Base-by-base conservation (phyloP, 2,888 invertebrate genomes). In the Hydraecia micacea region DNA sequence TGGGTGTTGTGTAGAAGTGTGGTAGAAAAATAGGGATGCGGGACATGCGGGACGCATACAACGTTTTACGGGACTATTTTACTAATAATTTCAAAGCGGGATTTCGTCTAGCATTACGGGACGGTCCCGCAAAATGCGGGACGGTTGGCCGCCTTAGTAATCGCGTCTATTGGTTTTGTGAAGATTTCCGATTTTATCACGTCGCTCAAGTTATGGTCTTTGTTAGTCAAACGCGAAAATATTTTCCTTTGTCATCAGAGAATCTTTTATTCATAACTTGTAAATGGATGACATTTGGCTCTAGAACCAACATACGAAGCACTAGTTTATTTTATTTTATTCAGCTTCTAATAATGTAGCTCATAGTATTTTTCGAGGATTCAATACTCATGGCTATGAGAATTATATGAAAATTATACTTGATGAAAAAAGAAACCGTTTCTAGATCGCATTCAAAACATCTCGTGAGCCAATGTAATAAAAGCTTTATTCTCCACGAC, bases 141-240 rank as follows among this genome's bases (percentile, higher is more conserved):
- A n/a, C n/a, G n/a, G n/a, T n/a, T n/a, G n/a, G n/a, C n/a, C n/a
- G n/a, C n/a, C n/a, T n/a, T n/a, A n/a, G 94, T 93, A 95, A 95
- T 93, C 88, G 88, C 89, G 90, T 88, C 88, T 90, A 91, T 91
- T 92, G 89, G 86, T 87, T 83, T 84, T 79, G 86, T 83, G 67
- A 77, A 79, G 81, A 79, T 84, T 77, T 80, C 68, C 58, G 73
- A 87, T 85, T 84, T 80, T 71, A 85, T 84, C 85, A 68, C 63
- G 65, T 74, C 84, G 65, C 65, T 69, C 71, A 80, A 65, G 25
- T 87, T 65, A 76, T 73, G 58, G 49, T 58, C 58, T 85, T 84
- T 84, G 81, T 75, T 73, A 72, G 65, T 73, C 63, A 60, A 75
- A 79, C 70, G 39, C n/a, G 39, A 73, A 73, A 71, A 83, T 79